These are phyloP conservation scores for Electrona antarctica DNA, from an alignment of 2,113 vertebrate species.

Conservation along the genomic window DNA sequence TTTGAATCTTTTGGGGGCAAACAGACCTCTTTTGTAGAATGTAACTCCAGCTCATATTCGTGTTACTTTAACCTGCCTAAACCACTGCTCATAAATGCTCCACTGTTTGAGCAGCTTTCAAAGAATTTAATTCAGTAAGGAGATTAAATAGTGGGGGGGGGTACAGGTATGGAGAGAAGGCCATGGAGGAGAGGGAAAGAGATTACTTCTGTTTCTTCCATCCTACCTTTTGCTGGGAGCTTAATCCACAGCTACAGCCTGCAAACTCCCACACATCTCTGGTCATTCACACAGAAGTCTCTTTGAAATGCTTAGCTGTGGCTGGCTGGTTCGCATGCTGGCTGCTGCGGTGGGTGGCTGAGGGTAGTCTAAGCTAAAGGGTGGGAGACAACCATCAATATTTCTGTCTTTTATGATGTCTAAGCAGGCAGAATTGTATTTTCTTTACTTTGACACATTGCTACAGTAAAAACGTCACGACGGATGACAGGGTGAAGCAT, in stretches of 20 bases:
- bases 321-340: constrained; percentile 1
- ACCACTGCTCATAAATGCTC: constrained; percentile 51
- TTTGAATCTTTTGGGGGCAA: constrained; percentile 25
- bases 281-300: constrained; percentile 61
- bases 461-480: too few species aligned
- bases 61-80: constrained; percentile 57
- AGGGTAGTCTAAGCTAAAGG: constrained; percentile 15
- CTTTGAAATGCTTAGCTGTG: constrained; percentile 61
- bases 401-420: constrained; percentile 46
- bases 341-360: too few species aligned
- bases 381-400: constrained; percentile 43
- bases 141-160: constrained; percentile 65
- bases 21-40: constrained; percentile 21
- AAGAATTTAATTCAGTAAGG: constrained; percentile 72
- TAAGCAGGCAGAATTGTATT: constrained; percentile 54
- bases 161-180: constrained; percentile 67
- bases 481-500: too few species aligned
- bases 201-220: constrained; percentile 77
- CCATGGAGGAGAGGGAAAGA: constrained; percentile 60
- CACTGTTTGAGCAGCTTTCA: constrained; percentile 66
- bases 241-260: constrained; percentile 73
- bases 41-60: constrained; percentile 43
- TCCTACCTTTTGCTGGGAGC: constrained; percentile 70
- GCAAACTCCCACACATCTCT: constrained; percentile 58
- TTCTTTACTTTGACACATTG: constrained; percentile 33